These are phyloP conservation scores for Fregetta grallaria DNA, from an alignment of 2,113 vertebrate genomes.

Conservation along the genomic window DNA sequence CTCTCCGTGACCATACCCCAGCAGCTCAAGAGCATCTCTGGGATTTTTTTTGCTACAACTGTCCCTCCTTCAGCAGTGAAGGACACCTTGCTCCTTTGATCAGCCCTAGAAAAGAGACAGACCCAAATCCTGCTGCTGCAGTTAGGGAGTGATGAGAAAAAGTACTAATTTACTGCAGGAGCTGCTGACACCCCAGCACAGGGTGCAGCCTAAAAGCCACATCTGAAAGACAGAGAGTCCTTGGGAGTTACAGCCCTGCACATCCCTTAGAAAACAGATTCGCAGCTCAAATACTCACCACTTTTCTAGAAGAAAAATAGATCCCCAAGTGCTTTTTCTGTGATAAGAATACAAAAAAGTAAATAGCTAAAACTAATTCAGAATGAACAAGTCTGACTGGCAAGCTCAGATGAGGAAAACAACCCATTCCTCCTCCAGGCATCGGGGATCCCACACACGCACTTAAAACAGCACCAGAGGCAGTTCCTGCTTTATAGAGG, in stretches of 20 bases:
- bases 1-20: neutral
- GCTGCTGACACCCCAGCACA: neutral
- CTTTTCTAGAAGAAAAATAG: neutral
- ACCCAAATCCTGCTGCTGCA: neutral
- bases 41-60: neutral
- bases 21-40: neutral
- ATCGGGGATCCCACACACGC: neutral
- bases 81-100: neutral
- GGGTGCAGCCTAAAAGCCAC: neutral
- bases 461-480: neutral
- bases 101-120: neutral
- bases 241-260: neutral
- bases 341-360: neutral
- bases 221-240: neutral
- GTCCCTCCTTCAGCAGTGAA: neutral
- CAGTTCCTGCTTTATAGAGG: neutral
- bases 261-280: neutral
- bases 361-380: neutral
- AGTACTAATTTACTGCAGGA: neutral
- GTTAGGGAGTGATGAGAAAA: neutral
- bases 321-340: neutral
- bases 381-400: neutral
- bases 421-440: neutral
- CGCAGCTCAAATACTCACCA: neutral
- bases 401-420: neutral